These are phyloP conservation scores for Acronicta aceris DNA, from an alignment of 2,888 invertebrate species.

Conservation along the genomic window DNA sequence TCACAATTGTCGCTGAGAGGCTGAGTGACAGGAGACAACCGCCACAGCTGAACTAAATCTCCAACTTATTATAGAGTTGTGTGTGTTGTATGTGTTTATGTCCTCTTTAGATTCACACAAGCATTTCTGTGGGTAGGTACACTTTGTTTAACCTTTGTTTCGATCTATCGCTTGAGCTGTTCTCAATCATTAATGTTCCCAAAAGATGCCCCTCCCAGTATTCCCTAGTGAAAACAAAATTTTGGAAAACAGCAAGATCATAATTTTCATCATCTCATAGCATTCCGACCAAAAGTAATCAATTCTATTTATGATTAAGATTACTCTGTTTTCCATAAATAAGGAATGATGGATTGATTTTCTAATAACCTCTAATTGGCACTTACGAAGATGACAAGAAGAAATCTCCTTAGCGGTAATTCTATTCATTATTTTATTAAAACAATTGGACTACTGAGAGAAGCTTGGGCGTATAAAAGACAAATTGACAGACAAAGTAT, in stretches of 20 bases:
- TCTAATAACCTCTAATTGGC: neutral
- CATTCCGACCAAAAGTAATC: no score
- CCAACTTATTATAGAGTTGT: conserved; percentile 15
- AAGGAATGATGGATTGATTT: no score
- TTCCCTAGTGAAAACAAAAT: no score
- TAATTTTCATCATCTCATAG: no score
- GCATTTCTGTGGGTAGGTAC: neutral
- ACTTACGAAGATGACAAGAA: neutral
- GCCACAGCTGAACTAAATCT: conserved; percentile 30
- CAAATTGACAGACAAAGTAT: neutral
- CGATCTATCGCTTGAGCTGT: no score
- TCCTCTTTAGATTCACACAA: neutral
- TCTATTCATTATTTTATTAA: neutral
- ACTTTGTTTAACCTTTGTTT: neutral
- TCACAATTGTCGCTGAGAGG: conserved; percentile 50
- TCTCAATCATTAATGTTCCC: no score
- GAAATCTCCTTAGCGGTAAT: neutral
- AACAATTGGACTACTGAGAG: neutral
- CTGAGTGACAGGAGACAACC: conserved; percentile 49
- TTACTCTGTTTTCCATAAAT: no score
- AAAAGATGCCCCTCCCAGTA: no score
- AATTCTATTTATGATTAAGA: no score
- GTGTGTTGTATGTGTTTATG: neutral
- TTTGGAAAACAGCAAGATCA: no score
- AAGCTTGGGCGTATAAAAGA: neutral